Conservation (phyloP, 2,797 vertebrate genomes). For the Botia kubotai region DNA sequence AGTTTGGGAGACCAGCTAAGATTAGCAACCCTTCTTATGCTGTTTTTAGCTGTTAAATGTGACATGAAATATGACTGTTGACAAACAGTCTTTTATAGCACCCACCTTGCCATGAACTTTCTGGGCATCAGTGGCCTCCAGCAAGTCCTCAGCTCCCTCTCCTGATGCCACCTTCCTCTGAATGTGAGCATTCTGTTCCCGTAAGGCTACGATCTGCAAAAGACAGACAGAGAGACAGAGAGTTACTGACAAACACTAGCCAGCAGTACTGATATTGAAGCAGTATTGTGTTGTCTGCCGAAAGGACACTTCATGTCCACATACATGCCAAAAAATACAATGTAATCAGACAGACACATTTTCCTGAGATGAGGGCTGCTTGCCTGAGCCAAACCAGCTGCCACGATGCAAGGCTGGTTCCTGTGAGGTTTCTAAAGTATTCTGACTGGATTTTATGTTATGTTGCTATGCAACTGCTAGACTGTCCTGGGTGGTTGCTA, state of each 20-base stretch:
- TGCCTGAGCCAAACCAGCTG: neutral
- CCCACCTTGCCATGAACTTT: constrained; percentile 93
- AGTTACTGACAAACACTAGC: neutral
- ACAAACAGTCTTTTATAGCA: too few relatives aligned
- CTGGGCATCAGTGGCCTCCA: constrained; percentile 90
- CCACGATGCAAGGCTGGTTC: neutral
- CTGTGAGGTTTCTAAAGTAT: neutral
- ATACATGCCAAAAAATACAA: neutral
- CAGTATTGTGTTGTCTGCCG: neutral
- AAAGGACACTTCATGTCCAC: neutral
- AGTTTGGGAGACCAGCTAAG: too few relatives aligned
- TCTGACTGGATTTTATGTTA: neutral
- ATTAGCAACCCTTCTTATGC: neutral
- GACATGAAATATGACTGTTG: neutral
- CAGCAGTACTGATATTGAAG: neutral
- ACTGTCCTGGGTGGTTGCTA: neutral
- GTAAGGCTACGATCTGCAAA: constrained; percentile 91
- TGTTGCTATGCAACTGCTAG: neutral
- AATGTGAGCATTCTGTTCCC: constrained; percentile 97
- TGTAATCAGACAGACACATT: neutral
- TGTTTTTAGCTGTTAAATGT: neutral
- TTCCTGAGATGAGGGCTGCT: too few relatives aligned
- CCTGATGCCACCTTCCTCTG: constrained; percentile 95
- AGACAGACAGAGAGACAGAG: constrained; percentile 46
- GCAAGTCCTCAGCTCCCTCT: constrained; percentile 87